These are phyloP conservation scores for Pseudomyrmex concolor DNA, from an alignment of 1,140 invertebrate genomes.

Conservation along the genomic window DNA sequence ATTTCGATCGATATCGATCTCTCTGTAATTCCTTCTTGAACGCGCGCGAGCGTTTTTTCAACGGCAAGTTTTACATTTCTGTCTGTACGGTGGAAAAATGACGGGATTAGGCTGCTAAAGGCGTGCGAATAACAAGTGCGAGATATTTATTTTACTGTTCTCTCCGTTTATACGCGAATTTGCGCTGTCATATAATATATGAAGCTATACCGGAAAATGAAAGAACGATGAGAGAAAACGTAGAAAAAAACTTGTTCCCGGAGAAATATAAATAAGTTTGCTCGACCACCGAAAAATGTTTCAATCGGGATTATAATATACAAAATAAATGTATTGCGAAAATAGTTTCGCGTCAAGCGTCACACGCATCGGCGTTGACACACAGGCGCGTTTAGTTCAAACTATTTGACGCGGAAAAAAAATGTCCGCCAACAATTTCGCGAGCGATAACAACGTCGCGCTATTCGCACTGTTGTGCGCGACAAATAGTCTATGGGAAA, in stretches of 20 bases:
- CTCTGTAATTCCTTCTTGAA: neutral
- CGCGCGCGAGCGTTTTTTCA: neutral
- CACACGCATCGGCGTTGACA: neutral
- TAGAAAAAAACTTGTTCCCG: neutral
- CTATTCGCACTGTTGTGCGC: constrained; percentile 1
- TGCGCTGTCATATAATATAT: neutral
- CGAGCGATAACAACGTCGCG: constrained; percentile 26
- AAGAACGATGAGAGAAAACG: neutral
- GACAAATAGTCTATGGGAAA: constrained; percentile 2
- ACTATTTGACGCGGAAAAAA: constrained; percentile 38
- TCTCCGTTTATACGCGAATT: neutral
- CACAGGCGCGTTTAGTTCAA: constrained; percentile 18
- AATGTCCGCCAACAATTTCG: constrained; percentile 17
- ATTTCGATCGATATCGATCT: neutral
- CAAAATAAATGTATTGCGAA: constrained; percentile 6
- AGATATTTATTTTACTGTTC: too few species aligned
- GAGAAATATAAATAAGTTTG: neutral
- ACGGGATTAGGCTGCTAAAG: neutral
- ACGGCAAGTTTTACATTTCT: neutral
- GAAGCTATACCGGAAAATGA: neutral
- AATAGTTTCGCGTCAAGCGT: neutral
- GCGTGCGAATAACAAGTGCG: neutral
- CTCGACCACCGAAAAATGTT: neutral
- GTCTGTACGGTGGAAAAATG: neutral
- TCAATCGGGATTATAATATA: neutral